Evolutionary conservation across 2,113 vertebrate genomes (phyloP).

Genomic region (Myotis lucifugus): DNA sequence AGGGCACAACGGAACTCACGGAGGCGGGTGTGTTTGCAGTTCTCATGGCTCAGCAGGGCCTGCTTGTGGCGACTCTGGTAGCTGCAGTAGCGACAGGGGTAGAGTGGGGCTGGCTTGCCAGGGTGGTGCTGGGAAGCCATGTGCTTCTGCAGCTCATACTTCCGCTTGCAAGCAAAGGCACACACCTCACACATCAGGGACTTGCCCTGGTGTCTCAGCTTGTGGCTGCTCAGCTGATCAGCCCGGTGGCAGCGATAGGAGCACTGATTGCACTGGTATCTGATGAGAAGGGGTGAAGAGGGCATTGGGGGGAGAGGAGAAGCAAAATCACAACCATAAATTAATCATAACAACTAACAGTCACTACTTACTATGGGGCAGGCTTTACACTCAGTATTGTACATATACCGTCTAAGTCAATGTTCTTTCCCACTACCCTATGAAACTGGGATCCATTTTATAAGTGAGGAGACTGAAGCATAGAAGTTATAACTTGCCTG

Average conservation of each 20-base stretch:
- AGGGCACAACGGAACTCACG: constrained; percentile 93
- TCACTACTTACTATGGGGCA: neutral
- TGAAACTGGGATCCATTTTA: neutral
- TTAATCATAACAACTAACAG: neutral
- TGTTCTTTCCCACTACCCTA: neutral
- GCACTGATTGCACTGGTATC: constrained; percentile 96
- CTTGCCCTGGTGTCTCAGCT: constrained; percentile 96
- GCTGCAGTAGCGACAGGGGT: constrained; percentile 94
- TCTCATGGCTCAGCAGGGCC: constrained; percentile 95
- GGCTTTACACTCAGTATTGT: neutral
- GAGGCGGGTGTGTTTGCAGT: constrained; percentile 95
- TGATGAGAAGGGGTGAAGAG: constrained; percentile 63
- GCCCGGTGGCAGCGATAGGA: constrained; percentile 95
- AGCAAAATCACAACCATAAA: neutral
- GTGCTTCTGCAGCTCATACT: constrained; percentile 95
- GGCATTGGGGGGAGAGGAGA: no score
- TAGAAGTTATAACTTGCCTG: neutral
- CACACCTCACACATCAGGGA: constrained; percentile 97
- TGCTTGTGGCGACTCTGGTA: constrained; percentile 95
- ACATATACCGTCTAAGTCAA: neutral
- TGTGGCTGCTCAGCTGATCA: constrained; percentile 98
- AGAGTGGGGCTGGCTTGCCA: constrained; percentile 80
- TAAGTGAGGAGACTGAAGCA: neutral
- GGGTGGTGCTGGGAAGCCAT: constrained; percentile 91
- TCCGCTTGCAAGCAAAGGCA: constrained; percentile 96